Conservation (phyloP, 1,140 invertebrate species). For the Achatina immaculata region DNA sequence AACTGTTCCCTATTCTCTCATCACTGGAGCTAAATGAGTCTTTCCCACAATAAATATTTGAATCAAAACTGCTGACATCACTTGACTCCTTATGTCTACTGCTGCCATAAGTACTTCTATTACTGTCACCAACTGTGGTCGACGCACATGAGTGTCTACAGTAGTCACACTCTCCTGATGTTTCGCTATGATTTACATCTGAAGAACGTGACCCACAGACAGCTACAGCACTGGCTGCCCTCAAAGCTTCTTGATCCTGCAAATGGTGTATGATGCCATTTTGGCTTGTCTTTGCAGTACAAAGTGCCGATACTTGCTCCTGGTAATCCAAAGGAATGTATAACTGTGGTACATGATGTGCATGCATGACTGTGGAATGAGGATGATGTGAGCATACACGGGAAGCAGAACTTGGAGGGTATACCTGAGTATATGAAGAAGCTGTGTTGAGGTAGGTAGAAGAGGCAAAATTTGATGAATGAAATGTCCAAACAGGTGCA, state of each 20-base stretch:
- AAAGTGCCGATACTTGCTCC: not conserved
- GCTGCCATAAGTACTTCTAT: slow-evolving; percentile 63
- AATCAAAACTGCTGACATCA: slow-evolving; percentile 64
- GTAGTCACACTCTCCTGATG: slow-evolving; percentile 53
- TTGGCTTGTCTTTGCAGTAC: not conserved
- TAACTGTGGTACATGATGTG: not conserved
- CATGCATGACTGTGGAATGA: not conserved
- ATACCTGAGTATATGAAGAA: slow-evolving; percentile 17
- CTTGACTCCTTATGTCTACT: slow-evolving; percentile 57
- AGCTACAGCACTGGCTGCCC: slow-evolving; percentile 41
- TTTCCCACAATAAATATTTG: slow-evolving; percentile 54
- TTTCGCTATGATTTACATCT: slow-evolving; percentile 51
- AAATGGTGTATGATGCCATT: no score
- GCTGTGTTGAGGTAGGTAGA: not conserved
- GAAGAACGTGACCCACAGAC: slow-evolving; percentile 52
- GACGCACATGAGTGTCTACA: slow-evolving; percentile 27
- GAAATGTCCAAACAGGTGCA: not conserved
- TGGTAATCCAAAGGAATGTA: slow-evolving; percentile 2
- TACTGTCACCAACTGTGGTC: slow-evolving; percentile 51
- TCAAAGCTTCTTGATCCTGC: not conserved
- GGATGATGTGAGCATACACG: not conserved
- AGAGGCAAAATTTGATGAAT: not conserved
- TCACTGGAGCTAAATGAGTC: slow-evolving; percentile 28
- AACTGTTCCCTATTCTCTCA: not conserved
- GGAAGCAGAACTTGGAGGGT: not conserved